These are phyloP conservation scores for Watsonalla binaria DNA, from an alignment of 2,888 invertebrate species.

Conservation along the genomic window DNA sequence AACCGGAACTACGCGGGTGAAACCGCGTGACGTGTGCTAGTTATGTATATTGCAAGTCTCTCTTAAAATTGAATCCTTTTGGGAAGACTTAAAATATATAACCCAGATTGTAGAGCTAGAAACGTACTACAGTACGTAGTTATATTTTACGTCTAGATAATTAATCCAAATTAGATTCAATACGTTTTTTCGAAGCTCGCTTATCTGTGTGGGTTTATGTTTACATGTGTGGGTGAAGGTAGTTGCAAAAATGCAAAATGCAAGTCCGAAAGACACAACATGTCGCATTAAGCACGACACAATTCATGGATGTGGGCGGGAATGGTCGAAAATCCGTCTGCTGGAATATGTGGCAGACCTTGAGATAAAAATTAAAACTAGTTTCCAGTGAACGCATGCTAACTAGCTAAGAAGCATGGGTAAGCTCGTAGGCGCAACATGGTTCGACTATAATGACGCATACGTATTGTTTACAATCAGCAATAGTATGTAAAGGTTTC, in stretches of 20 bases:
- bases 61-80: no score
- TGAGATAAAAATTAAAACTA: slow-evolving; percentile 38
- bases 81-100: no score
- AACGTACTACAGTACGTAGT: no score
- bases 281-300: background rate
- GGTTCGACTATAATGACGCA: slow-evolving; percentile 7
- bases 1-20: no score
- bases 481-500: background rate
- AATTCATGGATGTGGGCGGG: slow-evolving; percentile 5
- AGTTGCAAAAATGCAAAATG: background rate
- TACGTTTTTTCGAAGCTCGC: no score
- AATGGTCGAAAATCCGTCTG: slow-evolving; percentile 13
- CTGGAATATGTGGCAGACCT: slow-evolving; percentile 26
- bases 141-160: no score
- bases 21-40: no score
- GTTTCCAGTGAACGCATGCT: slow-evolving; percentile 33
- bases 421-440: slow-evolving; percentile 7
- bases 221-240: background rate
- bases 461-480: background rate
- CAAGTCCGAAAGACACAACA: background rate
- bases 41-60: no score
- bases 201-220: no score
- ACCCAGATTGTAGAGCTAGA: no score
- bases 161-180: no score
- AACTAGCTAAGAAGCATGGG: background rate